phyloP scores from a whole-genome alignment of 2,888 invertebrate species.

The Cephus runcator region DNA sequence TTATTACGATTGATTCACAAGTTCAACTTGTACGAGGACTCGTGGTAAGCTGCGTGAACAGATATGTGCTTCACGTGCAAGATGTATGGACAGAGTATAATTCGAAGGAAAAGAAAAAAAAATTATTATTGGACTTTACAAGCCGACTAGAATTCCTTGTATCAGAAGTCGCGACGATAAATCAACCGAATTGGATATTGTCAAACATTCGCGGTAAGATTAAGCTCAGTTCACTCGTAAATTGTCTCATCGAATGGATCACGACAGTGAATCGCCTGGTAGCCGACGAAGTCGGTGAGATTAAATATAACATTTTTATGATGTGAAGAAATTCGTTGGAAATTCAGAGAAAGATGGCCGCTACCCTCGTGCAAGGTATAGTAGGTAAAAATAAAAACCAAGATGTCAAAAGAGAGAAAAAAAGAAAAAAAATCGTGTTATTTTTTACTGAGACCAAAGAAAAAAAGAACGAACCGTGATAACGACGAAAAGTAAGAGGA shows the following conservation, averaged over 20 bases:
- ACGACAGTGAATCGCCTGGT: conserved; percentile 36
- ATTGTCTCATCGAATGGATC: conserved; percentile 33
- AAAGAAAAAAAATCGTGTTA: neutral
- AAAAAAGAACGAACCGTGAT: neutral
- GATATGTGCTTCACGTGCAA: neutral
- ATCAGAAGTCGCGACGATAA: neutral
- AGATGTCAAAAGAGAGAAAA: neutral
- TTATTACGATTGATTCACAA: conserved; percentile 28
- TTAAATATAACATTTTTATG: conserved; percentile 43
- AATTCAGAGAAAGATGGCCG: neutral
- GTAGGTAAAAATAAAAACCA: neutral
- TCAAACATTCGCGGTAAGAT: neutral
- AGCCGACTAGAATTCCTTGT: neutral
- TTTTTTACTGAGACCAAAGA: neutral
- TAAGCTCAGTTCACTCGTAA: conserved; percentile 23
- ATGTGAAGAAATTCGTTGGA: conserved; percentile 12
- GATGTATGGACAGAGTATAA: neutral
- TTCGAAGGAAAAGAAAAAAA: neutral
- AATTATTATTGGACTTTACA: neutral
- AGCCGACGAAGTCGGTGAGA: conserved; percentile 23
- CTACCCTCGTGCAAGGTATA: neutral
- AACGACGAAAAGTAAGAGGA: neutral
- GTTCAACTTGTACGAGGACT: neutral
- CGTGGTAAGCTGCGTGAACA: neutral
- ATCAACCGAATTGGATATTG: neutral